Evolutionary conservation across 2,797 vertebrate species (phyloP).

Genomic region (Brachyalestes nurse): DNA sequence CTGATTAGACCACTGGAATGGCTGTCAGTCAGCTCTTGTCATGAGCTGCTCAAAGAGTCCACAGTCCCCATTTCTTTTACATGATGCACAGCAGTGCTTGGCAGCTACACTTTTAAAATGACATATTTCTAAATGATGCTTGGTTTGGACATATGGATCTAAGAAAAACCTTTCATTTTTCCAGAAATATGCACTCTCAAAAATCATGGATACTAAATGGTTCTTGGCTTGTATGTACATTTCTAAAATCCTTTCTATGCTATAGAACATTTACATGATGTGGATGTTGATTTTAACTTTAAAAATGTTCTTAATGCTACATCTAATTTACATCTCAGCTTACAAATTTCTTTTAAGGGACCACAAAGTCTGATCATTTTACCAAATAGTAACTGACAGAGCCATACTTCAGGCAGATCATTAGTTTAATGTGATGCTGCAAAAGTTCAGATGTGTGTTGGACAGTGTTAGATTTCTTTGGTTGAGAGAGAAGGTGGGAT

Average conservation of each 20-base stretch:
- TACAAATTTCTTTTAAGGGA: too few species aligned
- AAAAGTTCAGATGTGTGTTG: neutral
- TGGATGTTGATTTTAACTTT: neutral
- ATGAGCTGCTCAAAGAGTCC: constrained; percentile 41
- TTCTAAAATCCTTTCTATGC: too few species aligned
- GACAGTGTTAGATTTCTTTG: neutral
- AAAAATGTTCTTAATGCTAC: too few species aligned
- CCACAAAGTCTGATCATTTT: constrained; percentile 6
- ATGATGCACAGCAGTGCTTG: constrained; percentile 15
- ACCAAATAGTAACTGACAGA: neutral
- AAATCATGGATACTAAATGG: too few species aligned
- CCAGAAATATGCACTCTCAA: too few species aligned
- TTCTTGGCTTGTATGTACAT: too few species aligned
- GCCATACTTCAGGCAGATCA: neutral
- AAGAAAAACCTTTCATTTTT: neutral
- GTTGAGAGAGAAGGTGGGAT: constrained; percentile 24
- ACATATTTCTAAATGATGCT: neutral
- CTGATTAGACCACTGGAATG: constrained; percentile 32
- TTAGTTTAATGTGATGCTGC: constrained; percentile 1
- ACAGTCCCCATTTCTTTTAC: constrained; percentile 37
- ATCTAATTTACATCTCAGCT: too few species aligned
- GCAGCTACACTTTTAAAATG: neutral
- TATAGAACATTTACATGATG: neutral
- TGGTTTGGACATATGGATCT: neutral
- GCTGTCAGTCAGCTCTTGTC: constrained; percentile 44